Evolutionary conservation across 1,140 invertebrate species (phyloP).

Genomic region (Euwallacea similis): DNA sequence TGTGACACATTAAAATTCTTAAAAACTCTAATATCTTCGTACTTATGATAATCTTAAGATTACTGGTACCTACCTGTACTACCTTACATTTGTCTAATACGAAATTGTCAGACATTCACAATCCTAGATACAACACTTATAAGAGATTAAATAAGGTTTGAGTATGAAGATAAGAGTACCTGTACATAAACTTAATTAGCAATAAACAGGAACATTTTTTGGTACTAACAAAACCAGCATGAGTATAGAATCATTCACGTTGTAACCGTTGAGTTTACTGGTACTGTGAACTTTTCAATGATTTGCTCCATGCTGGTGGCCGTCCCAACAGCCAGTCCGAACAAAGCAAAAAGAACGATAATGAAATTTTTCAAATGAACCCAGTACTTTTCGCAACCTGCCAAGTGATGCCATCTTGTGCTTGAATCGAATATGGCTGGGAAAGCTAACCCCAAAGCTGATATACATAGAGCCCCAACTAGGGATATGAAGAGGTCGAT

Average conservation of each 20-base stretch:
- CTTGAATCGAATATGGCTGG: constrained; percentile 80
- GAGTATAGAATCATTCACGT: not conserved
- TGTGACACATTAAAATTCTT: too few relatives aligned
- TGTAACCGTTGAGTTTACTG: not conserved
- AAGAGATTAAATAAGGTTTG: too few relatives aligned
- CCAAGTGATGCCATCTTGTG: constrained; percentile 64
- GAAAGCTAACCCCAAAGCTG: constrained; percentile 82
- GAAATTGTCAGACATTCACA: too few relatives aligned
- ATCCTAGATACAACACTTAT: too few relatives aligned
- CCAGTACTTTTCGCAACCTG: constrained; percentile 50
- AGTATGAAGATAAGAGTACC: too few relatives aligned
- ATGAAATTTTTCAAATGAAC: constrained; percentile 69
- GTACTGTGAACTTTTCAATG: constrained; percentile 36
- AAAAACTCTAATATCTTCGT: too few relatives aligned
- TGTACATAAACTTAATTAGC: too few relatives aligned
- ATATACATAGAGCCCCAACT: constrained; percentile 84
- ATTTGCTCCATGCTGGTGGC: constrained; percentile 70
- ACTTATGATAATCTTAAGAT: too few relatives aligned
- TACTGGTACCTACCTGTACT: too few relatives aligned
- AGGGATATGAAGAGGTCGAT: constrained; percentile 88
- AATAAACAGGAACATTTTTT: too few relatives aligned
- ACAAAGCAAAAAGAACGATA: constrained; percentile 67
- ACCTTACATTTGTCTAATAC: too few relatives aligned
- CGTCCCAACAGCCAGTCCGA: constrained; percentile 71
- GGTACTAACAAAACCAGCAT: constrained; percentile 39